Base-by-base conservation (phyloP, 2,113 vertebrate species). In the Xyliphius kryptos region DNA sequence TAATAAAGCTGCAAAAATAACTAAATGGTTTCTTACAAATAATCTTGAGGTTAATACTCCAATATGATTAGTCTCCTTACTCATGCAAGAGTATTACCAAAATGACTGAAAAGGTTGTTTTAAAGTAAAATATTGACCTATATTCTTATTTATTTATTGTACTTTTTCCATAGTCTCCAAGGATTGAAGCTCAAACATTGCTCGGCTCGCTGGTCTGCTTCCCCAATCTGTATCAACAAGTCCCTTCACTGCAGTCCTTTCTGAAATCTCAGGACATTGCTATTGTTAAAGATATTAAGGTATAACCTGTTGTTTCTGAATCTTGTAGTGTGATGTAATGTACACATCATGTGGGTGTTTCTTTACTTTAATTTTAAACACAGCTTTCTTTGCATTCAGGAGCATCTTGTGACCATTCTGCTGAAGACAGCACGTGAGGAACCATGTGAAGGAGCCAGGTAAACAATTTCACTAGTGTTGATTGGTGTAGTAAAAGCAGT, bases 131-230 rank as follows among this genome's bases (percentile, higher is more conserved):
- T n/a, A n/a, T n/a, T n/a, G n/a, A n/a, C n/a, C n/a, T n/a, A n/a
- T n/a, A n/a, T n/a, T n/a, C n/a, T n/a, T n/a, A n/a, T n/a, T n/a
- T n/a, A n/a, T n/a, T n/a, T n/a, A n/a, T n/a, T n/a, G n/a, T n/a
- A n/a, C n/a, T 41, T 64, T 21, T 5, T 66, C 15, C 22, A 61
- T 65, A 99, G 96, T 91, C 89, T 21, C 96, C 96, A 9, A 89
- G 91, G 17, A 81, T 81, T 0, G 95, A 98, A 81, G 95, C 96
- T 63, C 93, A 96, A 77, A 95, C 91, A 1, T 82, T 97, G 71
- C 87, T 99, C 0, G 96, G 96, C 10, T 96, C 95, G 54, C 90
- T 99, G 1, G 90, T 97, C 75, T 97, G 95, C 83, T 98, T 97
- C 65, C 95, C 95, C 44, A 97, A 94, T 57, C 86, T 89, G 61